Evolutionary conservation across 2,113 vertebrate species (phyloP), one percentile per base, ranked within the genome.

Genomic region (Lutjanus erythropterus): DNA sequence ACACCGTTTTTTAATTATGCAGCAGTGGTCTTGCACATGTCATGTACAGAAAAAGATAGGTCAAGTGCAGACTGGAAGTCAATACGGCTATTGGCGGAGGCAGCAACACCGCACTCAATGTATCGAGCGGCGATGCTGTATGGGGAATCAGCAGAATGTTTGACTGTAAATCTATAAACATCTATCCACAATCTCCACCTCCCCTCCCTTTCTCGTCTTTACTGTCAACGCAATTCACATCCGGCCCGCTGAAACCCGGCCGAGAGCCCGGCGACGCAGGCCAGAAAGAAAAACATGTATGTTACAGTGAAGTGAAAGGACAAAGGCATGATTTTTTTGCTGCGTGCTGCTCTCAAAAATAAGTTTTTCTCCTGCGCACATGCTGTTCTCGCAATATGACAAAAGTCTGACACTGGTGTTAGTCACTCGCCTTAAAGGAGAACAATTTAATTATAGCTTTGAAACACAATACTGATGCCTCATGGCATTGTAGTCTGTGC

Each of bases 141-240:
- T 16, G 46, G 78, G 80, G 81, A 89, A 90, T 93, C 92, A 91
- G 92, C 89, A 91, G 49, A 91, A 88, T 81, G 71, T 85, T 49
- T 87, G 92, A 92, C 84, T 87, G 84, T 27, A 86, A 89, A 92
- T 93, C 91, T 3, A 91, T 92, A 84, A 46, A 6, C 65, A 74
- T 78, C 84, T 37, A 70, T 90, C 84, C 65, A 66, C 81, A 66
- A 70, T 60, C 80, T 35, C 27, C 9, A 16, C 64, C 21, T 23
- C 3, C 27, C 44, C 31, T 21, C n/a, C n/a, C n/a, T n/a, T n/a
- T n/a, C n/a, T n/a, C n/a, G n/a, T n/a, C n/a, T 35, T 44, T 18
- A 44, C 39, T 46, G 21, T 70, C 73, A 60, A 69, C 67, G 74
- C 56, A 52, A 35, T 33, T 60, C 69, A 25, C 31, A 59, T n/a